Conservation (phyloP, 2,113 vertebrate genomes). For the Paracanthobrama guichenoti region DNA sequence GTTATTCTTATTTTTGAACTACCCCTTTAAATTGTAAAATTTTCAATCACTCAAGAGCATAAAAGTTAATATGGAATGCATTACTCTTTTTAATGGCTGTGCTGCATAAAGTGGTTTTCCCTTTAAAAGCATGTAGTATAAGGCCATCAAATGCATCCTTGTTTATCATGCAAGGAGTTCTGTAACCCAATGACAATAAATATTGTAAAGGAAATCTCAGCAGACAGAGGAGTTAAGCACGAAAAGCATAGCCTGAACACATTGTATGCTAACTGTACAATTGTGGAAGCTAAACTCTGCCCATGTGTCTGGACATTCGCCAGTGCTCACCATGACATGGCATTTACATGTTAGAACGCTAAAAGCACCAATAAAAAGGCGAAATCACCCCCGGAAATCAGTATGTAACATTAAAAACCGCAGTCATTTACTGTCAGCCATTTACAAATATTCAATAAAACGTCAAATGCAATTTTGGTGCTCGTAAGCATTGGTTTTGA, state of each 20-base stretch:
- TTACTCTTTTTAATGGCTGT: not conserved
- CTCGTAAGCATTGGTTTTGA: not conserved
- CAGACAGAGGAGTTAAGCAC: not conserved
- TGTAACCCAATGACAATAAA: not conserved
- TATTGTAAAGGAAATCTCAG: not conserved
- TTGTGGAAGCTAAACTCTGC: not conserved
- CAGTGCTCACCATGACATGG: conserved; percentile 25
- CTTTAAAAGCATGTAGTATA: not conserved
- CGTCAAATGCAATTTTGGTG: not conserved
- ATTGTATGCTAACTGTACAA: not conserved
- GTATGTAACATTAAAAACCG: not conserved
- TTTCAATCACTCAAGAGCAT: too few relatives aligned
- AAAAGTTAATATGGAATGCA: not conserved
- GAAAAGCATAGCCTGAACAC: not conserved
- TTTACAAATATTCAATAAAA: not conserved
- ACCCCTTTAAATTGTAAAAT: not conserved
- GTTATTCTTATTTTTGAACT: too few relatives aligned
- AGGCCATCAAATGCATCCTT: not conserved
- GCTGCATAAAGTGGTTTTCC: not conserved
- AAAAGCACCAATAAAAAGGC: not conserved
- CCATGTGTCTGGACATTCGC: conserved; percentile 19
- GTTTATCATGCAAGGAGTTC: not conserved
- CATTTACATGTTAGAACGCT: conserved; percentile 11
- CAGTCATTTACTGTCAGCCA: not conserved
- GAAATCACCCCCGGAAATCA: not conserved